Percentiles rank a stretch among this genome's conserved stretches.
Conservation (phyloP, 2,797 vertebrate species). For the Channallabes apus region DNA sequence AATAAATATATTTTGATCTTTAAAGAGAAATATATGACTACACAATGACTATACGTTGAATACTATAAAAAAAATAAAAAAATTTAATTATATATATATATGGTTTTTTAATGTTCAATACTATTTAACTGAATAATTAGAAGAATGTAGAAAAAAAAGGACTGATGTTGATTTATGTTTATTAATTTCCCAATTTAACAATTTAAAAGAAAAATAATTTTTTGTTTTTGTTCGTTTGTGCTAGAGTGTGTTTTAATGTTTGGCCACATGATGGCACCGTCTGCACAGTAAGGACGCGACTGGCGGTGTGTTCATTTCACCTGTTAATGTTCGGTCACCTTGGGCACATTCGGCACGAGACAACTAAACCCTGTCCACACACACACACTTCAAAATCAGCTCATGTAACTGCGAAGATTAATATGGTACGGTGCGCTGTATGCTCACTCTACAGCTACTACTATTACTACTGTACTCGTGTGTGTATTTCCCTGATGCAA, state of each 20-base stretch:
- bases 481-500: background rate
- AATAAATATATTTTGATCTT: background rate
- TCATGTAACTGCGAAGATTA: background rate
- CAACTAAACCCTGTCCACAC: too few species aligned
- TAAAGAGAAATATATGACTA: background rate
- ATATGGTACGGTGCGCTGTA: background rate
- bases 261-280: constrained; percentile 45
- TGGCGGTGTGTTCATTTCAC: background rate
- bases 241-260: background rate
- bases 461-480: background rate
- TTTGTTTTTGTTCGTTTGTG: background rate
- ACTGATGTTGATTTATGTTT: background rate
- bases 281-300: constrained; percentile 1
- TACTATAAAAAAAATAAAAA: background rate
- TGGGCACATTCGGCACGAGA: background rate
- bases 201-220: background rate
- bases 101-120: background rate
- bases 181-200: background rate
- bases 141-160: background rate
- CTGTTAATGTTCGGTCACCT: background rate
- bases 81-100: background rate
- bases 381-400: background rate
- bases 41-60: background rate
- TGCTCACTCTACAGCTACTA: background rate
- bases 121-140: background rate